Conservation (phyloP, 2,797 vertebrate genomes). For the Poecilia gillii region DNA sequence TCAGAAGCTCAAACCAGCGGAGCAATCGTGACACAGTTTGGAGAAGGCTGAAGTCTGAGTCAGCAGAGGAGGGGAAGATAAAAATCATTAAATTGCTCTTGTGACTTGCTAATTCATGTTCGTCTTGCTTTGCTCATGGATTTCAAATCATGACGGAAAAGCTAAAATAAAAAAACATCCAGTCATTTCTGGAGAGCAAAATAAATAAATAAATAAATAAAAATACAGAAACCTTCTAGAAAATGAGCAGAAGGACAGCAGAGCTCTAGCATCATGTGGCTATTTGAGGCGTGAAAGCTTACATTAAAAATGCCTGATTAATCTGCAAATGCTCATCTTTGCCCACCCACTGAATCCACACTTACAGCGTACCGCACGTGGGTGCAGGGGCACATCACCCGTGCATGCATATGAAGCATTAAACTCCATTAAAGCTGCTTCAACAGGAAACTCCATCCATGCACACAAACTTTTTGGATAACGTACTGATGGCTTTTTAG, state of each 20-base stretch:
- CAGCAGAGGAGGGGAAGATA: constrained; percentile 40
- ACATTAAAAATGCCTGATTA: constrained; percentile 36
- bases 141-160: neutral
- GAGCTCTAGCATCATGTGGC: constrained; percentile 29
- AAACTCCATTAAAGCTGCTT: neutral
- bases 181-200: neutral
- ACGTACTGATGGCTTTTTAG: neutral
- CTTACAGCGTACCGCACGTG: constrained; percentile 16
- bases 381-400: constrained; percentile 20
- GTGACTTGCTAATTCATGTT: neutral
- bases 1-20: constrained; percentile 38
- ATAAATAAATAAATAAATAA: too few relatives aligned
- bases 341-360: constrained; percentile 25
- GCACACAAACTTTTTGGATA: constrained; percentile 12
- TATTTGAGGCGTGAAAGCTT: constrained; percentile 33
- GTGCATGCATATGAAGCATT: constrained; percentile 8
- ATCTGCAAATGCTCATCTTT: constrained; percentile 34
- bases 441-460: constrained; percentile 1
- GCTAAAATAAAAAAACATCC: constrained; percentile 4
- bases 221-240: neutral
- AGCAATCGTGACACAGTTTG: constrained; percentile 11
- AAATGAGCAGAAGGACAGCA: neutral
- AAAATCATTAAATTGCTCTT: neutral
- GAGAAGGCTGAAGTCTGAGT: constrained; percentile 35
- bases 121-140: neutral